Evolutionary conservation across 2,888 invertebrate species (phyloP), one percentile per base, ranked within the genome.

Genomic region (Eupithecia tripunctaria): DNA sequence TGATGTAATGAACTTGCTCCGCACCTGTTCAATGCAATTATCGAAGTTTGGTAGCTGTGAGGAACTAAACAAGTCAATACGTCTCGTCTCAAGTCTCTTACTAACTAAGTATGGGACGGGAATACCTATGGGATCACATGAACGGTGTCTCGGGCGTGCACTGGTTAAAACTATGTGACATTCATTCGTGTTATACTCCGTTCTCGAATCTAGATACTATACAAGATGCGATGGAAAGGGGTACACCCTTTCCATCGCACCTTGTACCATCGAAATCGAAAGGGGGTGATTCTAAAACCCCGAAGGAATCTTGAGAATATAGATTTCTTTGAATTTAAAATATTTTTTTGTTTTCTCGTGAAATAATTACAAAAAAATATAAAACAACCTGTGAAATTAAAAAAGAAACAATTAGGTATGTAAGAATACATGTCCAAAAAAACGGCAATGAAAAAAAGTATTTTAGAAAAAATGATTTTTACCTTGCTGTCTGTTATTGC

Each of bases 21-120:
- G 43, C 43, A 47, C 47, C n/a, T 51, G n/a, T 21, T 21, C 25
- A 56, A 56, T 56, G 56, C 56, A 56, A 56, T 56, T 56, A 56
- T 56, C 21, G 56, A 56, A 56, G 56, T 56, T 56, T 21, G n/a
- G 7, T 38, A 51, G 25, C 56, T 56, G 51, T 51, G 56, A 56
- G 56, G 56, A 25, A 25, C 56, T 25, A 51, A 51, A 21, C 47
- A 25, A 25, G 56, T 25, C 56, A 25, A 25, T 25, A 56, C 1
- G 8, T 6, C 36, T 36, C 8, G 56, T 56, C 56, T 25, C 56
- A 14, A 56, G 56, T 56, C 51, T 56, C 36, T 3, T 32, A 32
- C 25, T 12, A 8, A 21, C 56, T 56, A 4, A 56, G 12, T 51
- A 51, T 51, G 2, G 25, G 21, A 25, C 21, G 56, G 4, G 56